Conservation (phyloP, 2,113 vertebrate genomes). For the Suricata suricatta region DNA sequence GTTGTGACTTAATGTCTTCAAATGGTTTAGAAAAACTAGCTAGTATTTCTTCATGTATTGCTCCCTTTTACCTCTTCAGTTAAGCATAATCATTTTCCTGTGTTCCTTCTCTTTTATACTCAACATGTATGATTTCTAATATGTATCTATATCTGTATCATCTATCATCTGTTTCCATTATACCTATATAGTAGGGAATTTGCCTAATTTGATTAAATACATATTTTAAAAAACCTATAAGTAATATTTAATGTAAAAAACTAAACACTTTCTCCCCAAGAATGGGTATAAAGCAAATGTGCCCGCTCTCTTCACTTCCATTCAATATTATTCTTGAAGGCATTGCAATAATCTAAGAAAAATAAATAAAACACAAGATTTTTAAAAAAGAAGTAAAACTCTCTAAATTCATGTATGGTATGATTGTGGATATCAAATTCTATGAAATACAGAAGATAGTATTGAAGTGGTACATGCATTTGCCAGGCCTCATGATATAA, state of each 20-base stretch:
- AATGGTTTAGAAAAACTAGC: background rate
- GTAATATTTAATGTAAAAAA: background rate
- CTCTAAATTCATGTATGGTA: background rate
- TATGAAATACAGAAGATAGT: background rate
- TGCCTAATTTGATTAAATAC: background rate
- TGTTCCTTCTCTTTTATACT: background rate
- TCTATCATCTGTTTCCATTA: background rate
- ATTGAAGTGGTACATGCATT: background rate
- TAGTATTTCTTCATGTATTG: background rate
- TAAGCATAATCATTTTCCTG: background rate
- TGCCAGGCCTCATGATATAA: background rate
- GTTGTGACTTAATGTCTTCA: background rate
- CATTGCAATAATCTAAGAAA: background rate
- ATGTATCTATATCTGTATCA: background rate
- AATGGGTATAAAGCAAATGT: background rate
- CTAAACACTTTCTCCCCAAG: background rate
- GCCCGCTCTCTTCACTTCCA: background rate
- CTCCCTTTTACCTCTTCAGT: background rate
- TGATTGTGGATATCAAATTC: background rate
- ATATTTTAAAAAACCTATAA: background rate
- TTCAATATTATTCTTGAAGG: background rate
- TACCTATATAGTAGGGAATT: background rate
- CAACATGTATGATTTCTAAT: background rate
- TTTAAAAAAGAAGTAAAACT: background rate
- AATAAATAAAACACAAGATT: background rate